Base-by-base conservation (phyloP, 2,888 invertebrate species). In the Sipha maydis region DNA sequence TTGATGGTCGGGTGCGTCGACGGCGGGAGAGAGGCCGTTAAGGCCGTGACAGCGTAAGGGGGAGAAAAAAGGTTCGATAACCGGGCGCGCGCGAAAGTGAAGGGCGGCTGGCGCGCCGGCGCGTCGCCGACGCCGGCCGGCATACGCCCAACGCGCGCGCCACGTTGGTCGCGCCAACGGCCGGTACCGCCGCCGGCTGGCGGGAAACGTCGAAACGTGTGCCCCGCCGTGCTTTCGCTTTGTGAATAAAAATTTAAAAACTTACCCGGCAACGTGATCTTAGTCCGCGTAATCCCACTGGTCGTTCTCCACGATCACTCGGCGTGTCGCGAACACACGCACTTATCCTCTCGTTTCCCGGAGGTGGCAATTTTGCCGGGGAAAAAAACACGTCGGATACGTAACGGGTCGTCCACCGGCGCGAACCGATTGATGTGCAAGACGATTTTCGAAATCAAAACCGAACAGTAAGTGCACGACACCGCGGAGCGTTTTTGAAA, bases 81-180 rank as follows among this genome's bases (percentile, higher is more conserved):
- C 77, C 75, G 75, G 31, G 80, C 25, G 88, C 69, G 82, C 90
- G 90, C 90, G 80, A 85, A 90, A 89, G 90, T 89, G 89, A 85
- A 88, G 90, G 90, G 90, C 76, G 83, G 77, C 76, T 79, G 75
- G 73, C 79, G 76, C 89, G 90, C 38, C 69, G 89, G 89, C 89
- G 82, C 85, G 78, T 75, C 69, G 67, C 78, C 19, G 83, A 89
- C 86, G 85, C 85, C 89, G 82, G 75, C 89, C 85, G 85, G 90
- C 85, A 71, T 48, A 84, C 82, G 79, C 76, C 89, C 83, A 86
- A 85, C 78, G 77, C 89, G 89, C 79, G 80, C 54, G 89, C 89
- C 82, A 69, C 84, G 85, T 89, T 85, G 85, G 69, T 85, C 77
- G 77, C 38, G 83, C 54, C 54, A 41, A 5, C 78, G 34, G 34